A percentile compares a stretch with the other conserved stretches of the same genome.
Evolutionary conservation across 2,888 invertebrate species (phyloP).

Genomic region (Pollenia amentaria): DNA sequence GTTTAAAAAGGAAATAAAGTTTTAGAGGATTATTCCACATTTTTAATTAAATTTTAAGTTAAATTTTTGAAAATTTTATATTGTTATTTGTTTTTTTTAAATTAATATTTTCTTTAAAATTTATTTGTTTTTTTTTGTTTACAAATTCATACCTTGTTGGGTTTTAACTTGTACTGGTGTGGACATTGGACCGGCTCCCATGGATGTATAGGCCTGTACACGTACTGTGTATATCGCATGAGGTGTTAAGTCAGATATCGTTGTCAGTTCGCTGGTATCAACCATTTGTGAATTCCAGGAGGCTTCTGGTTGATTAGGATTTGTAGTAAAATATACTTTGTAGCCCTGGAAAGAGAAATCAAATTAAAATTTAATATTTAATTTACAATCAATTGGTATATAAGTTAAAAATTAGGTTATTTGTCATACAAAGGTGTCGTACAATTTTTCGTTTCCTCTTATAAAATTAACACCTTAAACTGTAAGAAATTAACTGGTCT

Average conservation of each 20-base stretch:
- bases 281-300: slow-evolving; percentile 97
- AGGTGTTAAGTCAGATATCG: slow-evolving; percentile 95
- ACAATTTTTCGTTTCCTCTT: no score
- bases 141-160: slow-evolving; percentile 91
- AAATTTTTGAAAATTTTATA: not conserved
- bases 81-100: slow-evolving; percentile 19
- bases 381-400: no score
- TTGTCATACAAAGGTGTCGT: no score
- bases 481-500: no score
- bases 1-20: no score
- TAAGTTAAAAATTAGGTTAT: no score
- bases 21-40: no score
- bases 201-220: slow-evolving; percentile 96
- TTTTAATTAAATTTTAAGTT: no score
- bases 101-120: not conserved
- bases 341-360: slow-evolving; percentile 89
- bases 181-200: slow-evolving; percentile 97
- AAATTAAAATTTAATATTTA: not conserved
- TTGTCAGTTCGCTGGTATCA: slow-evolving; percentile 96
- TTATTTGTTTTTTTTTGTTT: not conserved
- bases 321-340: slow-evolving; percentile 98
- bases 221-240: slow-evolving; percentile 97
- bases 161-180: slow-evolving; percentile 99
- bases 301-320: slow-evolving; percentile 93
- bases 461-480: no score